A percentile compares a stretch with the other conserved stretches of the same genome.
These are phyloP conservation scores for Drosophila paucipuncta DNA, from an alignment of 2,888 invertebrate species.

Conservation along the genomic window DNA sequence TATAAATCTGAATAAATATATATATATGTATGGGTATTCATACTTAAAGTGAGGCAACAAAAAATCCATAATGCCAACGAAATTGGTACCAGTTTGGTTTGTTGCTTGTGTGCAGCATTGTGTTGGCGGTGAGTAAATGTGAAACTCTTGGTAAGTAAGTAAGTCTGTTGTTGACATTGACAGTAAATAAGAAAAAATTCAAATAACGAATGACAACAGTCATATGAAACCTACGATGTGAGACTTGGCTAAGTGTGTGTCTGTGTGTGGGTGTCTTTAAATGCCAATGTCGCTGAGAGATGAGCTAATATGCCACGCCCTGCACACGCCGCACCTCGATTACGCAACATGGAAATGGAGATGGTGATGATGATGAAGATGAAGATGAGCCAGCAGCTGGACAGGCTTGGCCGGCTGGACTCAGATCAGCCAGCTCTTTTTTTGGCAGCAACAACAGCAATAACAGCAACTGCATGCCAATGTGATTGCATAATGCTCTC, in stretches of 20 bases:
- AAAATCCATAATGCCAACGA: slow-evolving; percentile 12
- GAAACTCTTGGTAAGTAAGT: not conserved
- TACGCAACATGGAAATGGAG: slow-evolving; percentile 22
- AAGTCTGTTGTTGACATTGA: slow-evolving; percentile 55
- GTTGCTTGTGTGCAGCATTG: slow-evolving; percentile 11
- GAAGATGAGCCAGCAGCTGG: slow-evolving; percentile 13
- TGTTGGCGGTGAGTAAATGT: slow-evolving; percentile 22
- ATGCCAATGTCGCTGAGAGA: slow-evolving; percentile 53
- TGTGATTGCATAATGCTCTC: slow-evolving; percentile 59
- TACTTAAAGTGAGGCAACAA: not conserved
- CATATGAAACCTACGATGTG: slow-evolving; percentile 14
- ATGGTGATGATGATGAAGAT: not conserved
- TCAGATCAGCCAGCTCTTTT: slow-evolving; percentile 16
- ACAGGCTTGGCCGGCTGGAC: slow-evolving; percentile 6
- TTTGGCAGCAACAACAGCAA: slow-evolving; percentile 22
- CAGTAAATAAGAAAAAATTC: slow-evolving; percentile 13
- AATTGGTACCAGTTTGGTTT: slow-evolving; percentile 45
- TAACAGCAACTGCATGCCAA: slow-evolving; percentile 51
- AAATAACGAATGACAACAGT: not conserved
- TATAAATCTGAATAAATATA: not conserved
- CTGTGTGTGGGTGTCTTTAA: slow-evolving; percentile 12
- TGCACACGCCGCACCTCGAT: slow-evolving; percentile 6
- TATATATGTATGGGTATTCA: not conserved
- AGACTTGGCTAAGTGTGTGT: not conserved
- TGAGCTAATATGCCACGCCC: slow-evolving; percentile 19